These are phyloP conservation scores for Parnassius apollo DNA, from an alignment of 2,888 invertebrate genomes.

Conservation along the genomic window DNA sequence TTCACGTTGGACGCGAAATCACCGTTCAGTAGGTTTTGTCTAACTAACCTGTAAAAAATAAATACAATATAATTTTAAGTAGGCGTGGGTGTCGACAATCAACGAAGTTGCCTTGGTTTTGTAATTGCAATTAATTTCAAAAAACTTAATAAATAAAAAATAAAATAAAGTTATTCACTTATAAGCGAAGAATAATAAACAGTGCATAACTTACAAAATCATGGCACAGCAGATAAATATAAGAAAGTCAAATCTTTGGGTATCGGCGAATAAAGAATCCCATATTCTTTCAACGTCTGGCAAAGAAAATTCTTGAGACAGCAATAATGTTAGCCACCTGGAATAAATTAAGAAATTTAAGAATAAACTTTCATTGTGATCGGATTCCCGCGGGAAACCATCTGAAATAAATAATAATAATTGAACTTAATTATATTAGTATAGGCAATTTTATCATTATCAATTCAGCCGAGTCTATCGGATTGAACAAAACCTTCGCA, in stretches of 20 bases:
- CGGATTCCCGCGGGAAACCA: too few relatives aligned
- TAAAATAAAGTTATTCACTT: too few relatives aligned
- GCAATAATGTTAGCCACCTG: slow-evolving; percentile 96
- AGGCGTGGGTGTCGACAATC: too few relatives aligned
- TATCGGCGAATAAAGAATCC: slow-evolving; percentile 97
- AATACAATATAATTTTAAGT: slow-evolving; percentile 23
- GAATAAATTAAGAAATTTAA: slow-evolving; percentile 40
- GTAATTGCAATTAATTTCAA: too few relatives aligned
- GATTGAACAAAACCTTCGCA: too few relatives aligned
- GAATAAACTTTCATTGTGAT: neutral
- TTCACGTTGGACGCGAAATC: slow-evolving; percentile 98
- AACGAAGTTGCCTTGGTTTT: too few relatives aligned
- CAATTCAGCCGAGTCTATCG: too few relatives aligned
- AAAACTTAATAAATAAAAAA: too few relatives aligned
- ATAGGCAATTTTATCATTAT: too few relatives aligned
- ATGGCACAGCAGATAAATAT: slow-evolving; percentile 97
- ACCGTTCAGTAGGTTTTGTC: slow-evolving; percentile 89
- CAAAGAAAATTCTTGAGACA: slow-evolving; percentile 98
- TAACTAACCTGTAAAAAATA: slow-evolving; percentile 84
- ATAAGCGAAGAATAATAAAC: neutral
- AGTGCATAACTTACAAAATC: slow-evolving; percentile 90
- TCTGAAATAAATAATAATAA: too few relatives aligned
- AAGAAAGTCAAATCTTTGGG: slow-evolving; percentile 93
- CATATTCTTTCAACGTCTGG: slow-evolving; percentile 98
- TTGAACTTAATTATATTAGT: too few relatives aligned